Percentiles rank a stretch among this genome's conserved stretches.
These are phyloP conservation scores for Choloepus hoffmanni DNA, from an alignment of 2,113 vertebrate species.

Conservation along the genomic window DNA sequence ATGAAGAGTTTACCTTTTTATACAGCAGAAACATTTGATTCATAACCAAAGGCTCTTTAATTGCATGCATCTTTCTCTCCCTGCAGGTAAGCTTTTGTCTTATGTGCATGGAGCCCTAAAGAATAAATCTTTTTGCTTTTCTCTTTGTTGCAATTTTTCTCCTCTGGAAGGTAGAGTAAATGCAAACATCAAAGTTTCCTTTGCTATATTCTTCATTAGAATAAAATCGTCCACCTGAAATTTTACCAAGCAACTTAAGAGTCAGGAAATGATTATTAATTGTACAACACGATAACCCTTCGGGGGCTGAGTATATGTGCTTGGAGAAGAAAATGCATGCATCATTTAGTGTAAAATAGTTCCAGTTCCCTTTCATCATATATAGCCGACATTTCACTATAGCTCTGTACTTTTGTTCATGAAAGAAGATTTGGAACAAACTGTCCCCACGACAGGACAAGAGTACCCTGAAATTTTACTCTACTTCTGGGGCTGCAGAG, in stretches of 20 bases:
- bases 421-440: too few species aligned
- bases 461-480: not conserved
- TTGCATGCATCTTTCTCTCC: too few species aligned
- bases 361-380: not conserved
- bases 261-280: not conserved
- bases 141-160: too few species aligned
- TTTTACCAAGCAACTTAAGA: too few species aligned
- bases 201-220: not conserved
- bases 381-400: too few species aligned
- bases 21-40: not conserved
- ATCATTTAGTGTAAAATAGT: not conserved
- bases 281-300: rapidly evolving
- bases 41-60: not conserved
- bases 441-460: too few species aligned
- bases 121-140: not conserved
- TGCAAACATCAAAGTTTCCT: not conserved
- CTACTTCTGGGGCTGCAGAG: not conserved
- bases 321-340: not conserved
- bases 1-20: not conserved
- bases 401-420: too few species aligned
- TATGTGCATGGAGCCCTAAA: rapidly evolving
- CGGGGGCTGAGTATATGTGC: not conserved
- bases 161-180: rapidly evolving
- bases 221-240: not conserved
- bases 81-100: not conserved